phyloP scores from a whole-genome alignment of 2,797 vertebrate species.

The Aeoliscus strigatus region DNA sequence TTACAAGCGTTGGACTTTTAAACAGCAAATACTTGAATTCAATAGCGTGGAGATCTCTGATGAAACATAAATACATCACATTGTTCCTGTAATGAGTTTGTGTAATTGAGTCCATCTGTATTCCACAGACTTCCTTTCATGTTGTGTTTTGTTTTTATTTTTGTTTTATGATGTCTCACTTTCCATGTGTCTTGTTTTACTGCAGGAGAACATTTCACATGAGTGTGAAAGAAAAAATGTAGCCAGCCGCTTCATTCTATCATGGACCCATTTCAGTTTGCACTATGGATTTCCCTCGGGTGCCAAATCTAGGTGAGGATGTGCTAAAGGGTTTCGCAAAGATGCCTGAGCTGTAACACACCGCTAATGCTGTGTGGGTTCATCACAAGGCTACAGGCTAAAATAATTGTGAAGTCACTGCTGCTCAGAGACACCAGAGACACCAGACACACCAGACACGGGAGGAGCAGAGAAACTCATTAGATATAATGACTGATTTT shows the following conservation, averaged over 20 bases:
- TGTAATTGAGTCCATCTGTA: too few species aligned
- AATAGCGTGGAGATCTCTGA: too few species aligned
- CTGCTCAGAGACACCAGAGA: conserved; percentile 27
- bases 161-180: conserved; percentile 15
- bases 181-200: conserved; percentile 20
- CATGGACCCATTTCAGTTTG: conserved; percentile 48
- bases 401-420: conserved; percentile 13
- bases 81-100: too few species aligned
- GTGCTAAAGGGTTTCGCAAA: conserved; percentile 26
- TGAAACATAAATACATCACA: too few species aligned
- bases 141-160: too few species aligned
- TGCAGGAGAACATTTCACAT: too few species aligned
- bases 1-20: too few species aligned
- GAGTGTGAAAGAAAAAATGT: conserved; percentile 29
- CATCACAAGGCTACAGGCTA: conserved; percentile 7
- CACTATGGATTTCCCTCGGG: conserved; percentile 48
- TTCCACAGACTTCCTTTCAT: too few species aligned
- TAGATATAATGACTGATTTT: too few species aligned
- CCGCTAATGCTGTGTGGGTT: conserved; percentile 16
- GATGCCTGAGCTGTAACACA: conserved; percentile 21
- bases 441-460: too few species aligned
- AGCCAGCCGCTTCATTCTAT: conserved; percentile 31
- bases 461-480: too few species aligned
- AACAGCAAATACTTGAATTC: too few species aligned
- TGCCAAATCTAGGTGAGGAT: conserved; percentile 31